phyloP scores from a whole-genome alignment of 2,113 vertebrate genomes.

The Fregetta grallaria region DNA sequence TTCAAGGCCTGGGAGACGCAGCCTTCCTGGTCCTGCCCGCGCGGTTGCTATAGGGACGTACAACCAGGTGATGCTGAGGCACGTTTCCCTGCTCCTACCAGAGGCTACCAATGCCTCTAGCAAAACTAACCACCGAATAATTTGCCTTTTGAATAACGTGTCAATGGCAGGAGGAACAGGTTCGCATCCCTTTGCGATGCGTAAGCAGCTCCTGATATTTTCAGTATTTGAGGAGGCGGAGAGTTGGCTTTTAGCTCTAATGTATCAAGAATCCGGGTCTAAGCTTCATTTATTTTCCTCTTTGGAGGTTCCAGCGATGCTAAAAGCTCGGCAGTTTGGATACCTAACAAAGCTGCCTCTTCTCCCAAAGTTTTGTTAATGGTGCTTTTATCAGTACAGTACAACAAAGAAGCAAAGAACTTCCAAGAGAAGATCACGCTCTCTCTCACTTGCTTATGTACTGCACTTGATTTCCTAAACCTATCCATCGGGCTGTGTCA shows the following conservation, averaged over 20 bases:
- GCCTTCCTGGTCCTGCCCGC: background rate
- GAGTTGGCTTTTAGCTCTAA: background rate
- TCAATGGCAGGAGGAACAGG: background rate
- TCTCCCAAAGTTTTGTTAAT: background rate
- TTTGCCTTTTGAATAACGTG: background rate
- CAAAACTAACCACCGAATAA: background rate
- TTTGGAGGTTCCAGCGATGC: background rate
- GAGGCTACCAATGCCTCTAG: background rate
- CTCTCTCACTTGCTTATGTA: background rate
- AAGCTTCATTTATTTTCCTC: background rate
- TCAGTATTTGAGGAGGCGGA: background rate
- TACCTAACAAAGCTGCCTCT: background rate
- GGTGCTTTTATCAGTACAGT: background rate
- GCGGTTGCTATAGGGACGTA: background rate
- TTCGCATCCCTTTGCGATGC: accelerated
- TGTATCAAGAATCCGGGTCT: background rate
- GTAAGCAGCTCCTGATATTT: background rate
- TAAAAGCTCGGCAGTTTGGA: background rate
- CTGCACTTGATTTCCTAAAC: background rate
- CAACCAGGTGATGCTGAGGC: background rate
- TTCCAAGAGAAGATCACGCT: background rate
- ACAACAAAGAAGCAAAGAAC: background rate
- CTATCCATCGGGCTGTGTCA: accelerated
- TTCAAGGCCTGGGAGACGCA: background rate
- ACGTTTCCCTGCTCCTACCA: background rate